Base-by-base conservation (phyloP, 2,113 vertebrate species). In the Podarcis raffonei region DNA sequence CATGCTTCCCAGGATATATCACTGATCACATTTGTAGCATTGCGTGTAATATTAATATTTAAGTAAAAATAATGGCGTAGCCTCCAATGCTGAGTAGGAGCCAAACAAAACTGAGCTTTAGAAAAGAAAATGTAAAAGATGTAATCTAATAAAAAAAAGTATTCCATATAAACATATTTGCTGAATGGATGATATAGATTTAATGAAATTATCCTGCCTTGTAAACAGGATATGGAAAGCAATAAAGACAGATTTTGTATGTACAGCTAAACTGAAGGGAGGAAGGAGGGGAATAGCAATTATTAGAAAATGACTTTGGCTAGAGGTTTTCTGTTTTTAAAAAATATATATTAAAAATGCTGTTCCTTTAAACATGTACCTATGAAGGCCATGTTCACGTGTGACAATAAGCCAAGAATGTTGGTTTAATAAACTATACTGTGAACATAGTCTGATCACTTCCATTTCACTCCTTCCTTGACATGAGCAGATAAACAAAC, bases 221-320 rank as follows among this genome's bases (percentile, higher is more conserved):
- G 89, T 87, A 94, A 94, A 86, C 90, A 95, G 92, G 92, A 94
- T 93, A 95, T 95, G 92, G 32, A 92, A 94, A 94, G 93, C 90
- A 92, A 69, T 89, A 95, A 93, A 93, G 92, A 59, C 92, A 94
- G 88, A 83, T 96, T 96, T 91, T 91, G 83, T 93, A 72, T 68
- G 80, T 69, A 90, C 77, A 42, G 5, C 86, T 84, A 69, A 83
- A 88, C 84, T 94, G 39, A 79, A 87, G 15, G 12, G 25, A 39
- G 87, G 85, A 82, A 92, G 93, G 90, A 84, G 89, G 66, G 88
- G 92, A 76, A 93, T 66, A 87, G 72, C 39, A 39, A 91, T 95
- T 92, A 94, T 90, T 91, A 91, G 74, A 93, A 92, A 93, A 94
- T 92, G 0, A 92, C 69, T 91, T 96, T 92, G 92, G 90, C 93